phyloP scores from a whole-genome alignment of 2,797 vertebrate genomes.

The Morelia viridis region DNA sequence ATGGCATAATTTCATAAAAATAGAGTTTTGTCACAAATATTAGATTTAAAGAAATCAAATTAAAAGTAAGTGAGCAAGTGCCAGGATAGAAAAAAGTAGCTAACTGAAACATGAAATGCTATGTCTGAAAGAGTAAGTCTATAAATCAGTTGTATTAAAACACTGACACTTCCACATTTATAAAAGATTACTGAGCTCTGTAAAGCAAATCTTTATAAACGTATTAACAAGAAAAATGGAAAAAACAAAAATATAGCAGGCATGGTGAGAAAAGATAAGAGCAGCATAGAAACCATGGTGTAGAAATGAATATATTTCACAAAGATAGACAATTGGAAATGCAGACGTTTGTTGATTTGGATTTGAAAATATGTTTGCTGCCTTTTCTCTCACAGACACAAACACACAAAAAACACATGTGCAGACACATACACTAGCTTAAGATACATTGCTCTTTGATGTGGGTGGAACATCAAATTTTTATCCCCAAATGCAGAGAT shows the following conservation, averaged over 20 bases:
- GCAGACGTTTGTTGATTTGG: background rate
- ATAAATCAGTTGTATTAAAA: conserved; percentile 17
- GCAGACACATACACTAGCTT: background rate
- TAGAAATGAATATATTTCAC: conserved; percentile 6
- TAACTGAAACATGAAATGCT: conserved; percentile 32
- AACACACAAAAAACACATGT: background rate
- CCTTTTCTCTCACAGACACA: background rate
- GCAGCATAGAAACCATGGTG: conserved; percentile 11
- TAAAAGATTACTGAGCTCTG: conserved; percentile 24
- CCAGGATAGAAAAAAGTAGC: background rate
- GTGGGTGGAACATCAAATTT: background rate
- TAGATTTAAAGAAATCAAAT: conserved; percentile 35
- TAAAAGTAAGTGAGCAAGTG: background rate
- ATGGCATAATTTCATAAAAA: background rate
- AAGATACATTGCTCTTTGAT: background rate
- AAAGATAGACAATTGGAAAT: background rate
- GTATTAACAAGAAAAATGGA: background rate
- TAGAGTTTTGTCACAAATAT: conserved; percentile 12
- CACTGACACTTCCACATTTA: conserved; percentile 20
- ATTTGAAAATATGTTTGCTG: background rate
- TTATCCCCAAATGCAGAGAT: background rate
- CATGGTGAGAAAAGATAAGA: conserved; percentile 23
- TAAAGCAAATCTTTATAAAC: conserved; percentile 17
- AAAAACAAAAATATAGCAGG: conserved; percentile 26
- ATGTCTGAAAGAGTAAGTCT: conserved; percentile 4